Base-by-base conservation (phyloP, 2,888 invertebrate genomes). In the Ethmia dodecea region DNA sequence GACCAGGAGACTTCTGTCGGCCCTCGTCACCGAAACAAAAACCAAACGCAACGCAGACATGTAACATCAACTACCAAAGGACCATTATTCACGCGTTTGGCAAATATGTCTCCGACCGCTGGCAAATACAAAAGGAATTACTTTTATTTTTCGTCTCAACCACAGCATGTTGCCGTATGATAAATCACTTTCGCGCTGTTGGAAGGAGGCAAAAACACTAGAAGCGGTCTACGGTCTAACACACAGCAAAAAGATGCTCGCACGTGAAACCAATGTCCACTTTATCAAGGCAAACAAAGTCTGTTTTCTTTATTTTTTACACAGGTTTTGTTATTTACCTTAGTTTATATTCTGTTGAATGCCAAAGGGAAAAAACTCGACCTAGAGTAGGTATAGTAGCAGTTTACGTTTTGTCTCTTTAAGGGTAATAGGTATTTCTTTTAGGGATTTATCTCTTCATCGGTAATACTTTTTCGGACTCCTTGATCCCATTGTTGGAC, bases 141-240 rank as follows among this genome's bases (percentile, higher is more conserved):
- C 79, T 64, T 73, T 78, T 77, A 79, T 79, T 81, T 81, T 72
- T 70, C 71, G 66, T 74, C 72, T 73, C 71, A 68, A 74, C 76
- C 79, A 51, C 78, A 79, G 78, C 69, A 65, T 79, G 77, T 73
- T 77, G 72, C 73, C 75, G 65, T 73, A 80, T 81, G 80, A 83
- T 81, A 80, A 80, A 81, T 83, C 75, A 76, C 76, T 80, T 79
- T 76, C 60, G 58, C 68, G 63, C 71, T 53, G 59, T 60, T 58
- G 57, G 60, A 63, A 58, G 53, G 57, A 42, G 49, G 56, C 67
- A 69, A 78, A 75, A 78, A 78, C 75, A 72, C 70, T 63, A 55
- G n/a, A n/a, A n/a, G n/a, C n/a, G n/a, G 33, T 51, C 54, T 60
- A 56, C 52, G 62, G 57, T 67, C 63, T 66, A 60, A 61, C 62